Conservation (phyloP, 2,888 invertebrate genomes). For the Apamea sordens region DNA sequence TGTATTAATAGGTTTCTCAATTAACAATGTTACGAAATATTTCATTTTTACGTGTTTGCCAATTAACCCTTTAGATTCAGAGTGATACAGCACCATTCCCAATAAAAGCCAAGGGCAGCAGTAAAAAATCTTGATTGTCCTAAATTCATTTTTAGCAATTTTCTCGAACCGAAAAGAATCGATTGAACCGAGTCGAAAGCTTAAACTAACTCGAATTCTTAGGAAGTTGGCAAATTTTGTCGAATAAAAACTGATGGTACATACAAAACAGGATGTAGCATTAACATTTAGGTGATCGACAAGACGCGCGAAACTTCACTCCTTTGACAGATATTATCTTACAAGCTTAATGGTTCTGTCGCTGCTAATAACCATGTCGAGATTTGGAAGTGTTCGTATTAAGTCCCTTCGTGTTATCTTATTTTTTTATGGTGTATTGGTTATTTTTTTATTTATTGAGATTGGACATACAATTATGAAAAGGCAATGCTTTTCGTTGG, state of each 20-base stretch:
- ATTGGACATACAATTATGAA: not conserved
- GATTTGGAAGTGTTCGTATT: conserved; percentile 37
- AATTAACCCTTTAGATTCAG: conserved; percentile 53
- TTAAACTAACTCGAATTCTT: conserved; percentile 39
- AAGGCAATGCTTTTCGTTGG: not conserved
- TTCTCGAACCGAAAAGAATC: conserved; percentile 43
- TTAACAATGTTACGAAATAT: conserved; percentile 49
- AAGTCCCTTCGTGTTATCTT: conserved; percentile 18
- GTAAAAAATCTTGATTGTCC: conserved; percentile 30
- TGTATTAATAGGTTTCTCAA: conserved; percentile 50
- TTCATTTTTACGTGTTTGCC: conserved; percentile 22
- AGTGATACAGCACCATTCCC: conserved; percentile 39
- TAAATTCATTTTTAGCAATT: conserved; percentile 27
- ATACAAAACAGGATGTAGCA: conserved; percentile 49
- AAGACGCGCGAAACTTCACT: conserved; percentile 37
- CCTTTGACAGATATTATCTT: conserved; percentile 62
- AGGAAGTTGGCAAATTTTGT: conserved; percentile 31
- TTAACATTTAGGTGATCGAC: conserved; percentile 46
- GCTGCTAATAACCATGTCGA: conserved; percentile 51
- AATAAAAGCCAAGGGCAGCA: conserved; percentile 44
- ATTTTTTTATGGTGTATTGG: not conserved
- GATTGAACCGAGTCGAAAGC: conserved; percentile 52
- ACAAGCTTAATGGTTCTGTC: conserved; percentile 56
- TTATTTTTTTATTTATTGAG: not conserved
- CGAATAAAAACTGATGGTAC: conserved; percentile 34